Percentiles rank a stretch among this genome's conserved stretches.
These are phyloP conservation scores for Idaea dimidiata DNA, from an alignment of 2,888 invertebrate species.

Conservation along the genomic window DNA sequence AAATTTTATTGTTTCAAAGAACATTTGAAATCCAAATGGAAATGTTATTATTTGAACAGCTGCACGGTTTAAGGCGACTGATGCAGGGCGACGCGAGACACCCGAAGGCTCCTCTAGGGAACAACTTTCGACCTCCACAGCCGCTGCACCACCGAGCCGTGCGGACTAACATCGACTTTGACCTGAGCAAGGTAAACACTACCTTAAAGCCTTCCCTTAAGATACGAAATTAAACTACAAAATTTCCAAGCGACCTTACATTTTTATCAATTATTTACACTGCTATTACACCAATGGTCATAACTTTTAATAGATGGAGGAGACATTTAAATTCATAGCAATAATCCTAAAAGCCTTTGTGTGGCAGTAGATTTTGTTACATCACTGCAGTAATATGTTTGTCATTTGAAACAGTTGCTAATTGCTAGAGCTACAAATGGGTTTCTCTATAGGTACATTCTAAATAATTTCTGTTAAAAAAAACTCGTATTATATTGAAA, in stretches of 20 bases:
- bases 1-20: neutral
- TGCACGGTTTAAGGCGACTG: constrained; percentile 89
- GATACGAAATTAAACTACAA: neutral
- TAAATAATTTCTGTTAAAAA: no score
- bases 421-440: no score
- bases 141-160: constrained; percentile 96
- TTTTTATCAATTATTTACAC: constrained; percentile 20
- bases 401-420: no score
- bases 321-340: constrained; percentile 5
- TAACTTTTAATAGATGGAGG: neutral
- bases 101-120: constrained; percentile 94
- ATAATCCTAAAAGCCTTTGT: constrained; percentile 7
- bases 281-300: constrained; percentile 7
- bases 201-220: constrained; percentile 14
- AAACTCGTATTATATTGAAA: no score
- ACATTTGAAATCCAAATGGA: neutral
- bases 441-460: no score
- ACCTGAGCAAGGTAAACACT: constrained; percentile 84
- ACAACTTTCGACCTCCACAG: constrained; percentile 97
- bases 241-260: neutral
- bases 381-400: neutral
- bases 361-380: neutral
- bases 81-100: constrained; percentile 94
- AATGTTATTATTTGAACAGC: constrained; percentile 73
- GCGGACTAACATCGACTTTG: constrained; percentile 98